Evolutionary conservation across 2,797 vertebrate genomes (phyloP).

Genomic region (Leptodactylus fallax): DNA sequence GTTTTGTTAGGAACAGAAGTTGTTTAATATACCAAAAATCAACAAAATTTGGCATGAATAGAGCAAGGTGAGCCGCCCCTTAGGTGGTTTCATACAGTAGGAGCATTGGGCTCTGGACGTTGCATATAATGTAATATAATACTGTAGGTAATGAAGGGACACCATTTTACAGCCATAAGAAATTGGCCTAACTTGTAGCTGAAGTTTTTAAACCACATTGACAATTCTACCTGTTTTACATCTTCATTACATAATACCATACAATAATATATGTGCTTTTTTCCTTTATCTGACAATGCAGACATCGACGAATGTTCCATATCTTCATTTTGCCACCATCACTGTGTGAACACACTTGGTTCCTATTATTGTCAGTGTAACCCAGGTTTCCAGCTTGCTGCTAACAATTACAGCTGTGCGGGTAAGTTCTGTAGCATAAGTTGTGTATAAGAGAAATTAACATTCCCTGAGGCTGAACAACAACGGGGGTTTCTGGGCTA

Average conservation of each 20-base stretch:
- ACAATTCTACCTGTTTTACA: neutral
- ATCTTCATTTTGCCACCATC: slow-evolving; percentile 91
- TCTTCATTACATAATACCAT: neutral
- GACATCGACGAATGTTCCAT: slow-evolving; percentile 90
- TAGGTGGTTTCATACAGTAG: too few relatives aligned
- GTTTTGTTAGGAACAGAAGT: too few relatives aligned
- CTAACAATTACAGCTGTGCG: slow-evolving; percentile 94
- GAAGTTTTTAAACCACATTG: neutral
- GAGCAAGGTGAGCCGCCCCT: too few relatives aligned
- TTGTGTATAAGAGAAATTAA: too few relatives aligned
- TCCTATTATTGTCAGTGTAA: slow-evolving; percentile 96
- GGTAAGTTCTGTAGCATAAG: slow-evolving; percentile 78
- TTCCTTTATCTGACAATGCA: slow-evolving; percentile 67
- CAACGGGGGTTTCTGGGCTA: too few relatives aligned
- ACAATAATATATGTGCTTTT: neutral
- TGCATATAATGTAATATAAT: neutral
- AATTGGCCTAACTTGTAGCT: neutral
- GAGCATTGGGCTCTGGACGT: neutral
- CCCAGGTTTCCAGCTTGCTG: slow-evolving; percentile 87
- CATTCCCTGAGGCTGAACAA: too few relatives aligned
- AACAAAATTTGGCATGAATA: too few relatives aligned
- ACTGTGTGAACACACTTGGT: slow-evolving; percentile 90
- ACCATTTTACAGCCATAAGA: neutral
- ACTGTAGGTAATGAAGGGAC: neutral
- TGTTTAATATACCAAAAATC: too few relatives aligned